Conservation (phyloP, 2,113 vertebrate genomes). For the Odontophorus gujanensis region DNA sequence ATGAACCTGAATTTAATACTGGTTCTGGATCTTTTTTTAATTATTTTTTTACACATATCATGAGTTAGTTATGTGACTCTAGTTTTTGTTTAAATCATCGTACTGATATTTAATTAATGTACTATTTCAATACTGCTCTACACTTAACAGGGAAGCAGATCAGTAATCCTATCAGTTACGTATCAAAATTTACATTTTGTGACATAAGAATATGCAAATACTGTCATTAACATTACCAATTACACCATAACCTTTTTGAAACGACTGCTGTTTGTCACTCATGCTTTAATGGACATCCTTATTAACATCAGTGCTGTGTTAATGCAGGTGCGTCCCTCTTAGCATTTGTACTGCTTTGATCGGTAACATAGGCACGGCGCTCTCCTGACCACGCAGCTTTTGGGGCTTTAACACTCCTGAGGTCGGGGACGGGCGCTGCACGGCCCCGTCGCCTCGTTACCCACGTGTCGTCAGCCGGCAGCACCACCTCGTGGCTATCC, state of each 20-base stretch:
- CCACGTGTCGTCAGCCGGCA: background rate
- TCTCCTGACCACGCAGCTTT: fast-evolving
- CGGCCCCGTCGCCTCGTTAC: fast-evolving
- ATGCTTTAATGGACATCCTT: fast-evolving
- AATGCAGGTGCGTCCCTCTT: fast-evolving
- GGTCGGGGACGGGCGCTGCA: fast-evolving
- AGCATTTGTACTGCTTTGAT: fast-evolving
- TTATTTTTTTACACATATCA: fast-evolving
- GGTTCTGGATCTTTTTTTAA: fast-evolving
- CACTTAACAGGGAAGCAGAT: background rate
- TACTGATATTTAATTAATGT: fast-evolving
- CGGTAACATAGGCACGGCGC: fast-evolving
- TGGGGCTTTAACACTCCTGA: fast-evolving
- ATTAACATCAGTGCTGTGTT: fast-evolving
- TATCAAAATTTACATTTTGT: fast-evolving
- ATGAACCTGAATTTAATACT: fast-evolving
- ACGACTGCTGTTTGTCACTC: fast-evolving
- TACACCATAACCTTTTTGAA: fast-evolving
- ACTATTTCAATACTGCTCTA: fast-evolving
- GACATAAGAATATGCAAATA: fast-evolving
- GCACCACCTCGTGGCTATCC: background rate
- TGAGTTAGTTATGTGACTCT: background rate
- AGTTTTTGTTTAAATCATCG: fast-evolving
- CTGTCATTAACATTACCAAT: fast-evolving
- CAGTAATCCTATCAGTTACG: fast-evolving